These are phyloP conservation scores for Andrena marginata DNA, from an alignment of 2,888 invertebrate species.

Conservation along the genomic window DNA sequence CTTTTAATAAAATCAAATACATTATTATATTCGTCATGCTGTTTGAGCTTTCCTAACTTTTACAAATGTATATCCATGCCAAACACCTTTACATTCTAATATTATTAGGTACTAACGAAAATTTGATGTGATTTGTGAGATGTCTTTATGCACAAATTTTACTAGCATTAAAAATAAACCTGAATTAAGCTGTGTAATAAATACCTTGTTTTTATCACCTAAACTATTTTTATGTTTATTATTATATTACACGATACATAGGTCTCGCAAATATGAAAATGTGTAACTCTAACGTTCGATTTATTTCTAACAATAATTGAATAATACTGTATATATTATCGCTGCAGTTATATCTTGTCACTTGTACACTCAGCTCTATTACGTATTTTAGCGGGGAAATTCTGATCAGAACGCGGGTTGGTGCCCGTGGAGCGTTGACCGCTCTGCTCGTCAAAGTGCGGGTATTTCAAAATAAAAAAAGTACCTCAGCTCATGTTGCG, in stretches of 20 bases:
- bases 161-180: not conserved
- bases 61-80: not conserved
- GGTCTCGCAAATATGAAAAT: not conserved
- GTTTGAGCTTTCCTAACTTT: not conserved
- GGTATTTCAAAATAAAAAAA: too few species aligned
- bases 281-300: not conserved
- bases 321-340: too few species aligned
- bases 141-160: not conserved
- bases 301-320: not conserved
- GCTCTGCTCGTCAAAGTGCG: too few species aligned
- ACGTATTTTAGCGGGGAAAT: too few species aligned
- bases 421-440: too few species aligned
- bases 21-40: conserved; percentile 1
- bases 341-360: not conserved
- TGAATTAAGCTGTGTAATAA: conserved; percentile 7
- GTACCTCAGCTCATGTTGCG: too few species aligned
- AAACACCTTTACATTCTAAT: not conserved
- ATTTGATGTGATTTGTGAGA: not conserved
- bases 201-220: not conserved
- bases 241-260: not conserved
- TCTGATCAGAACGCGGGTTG: too few species aligned
- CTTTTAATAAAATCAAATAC: not conserved
- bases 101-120: not conserved
- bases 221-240: not conserved
- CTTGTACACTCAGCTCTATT: too few species aligned